Evolutionary conservation across 1,140 invertebrate species (phyloP), one percentile per base, ranked within the genome.

Genomic region (Apis mellifera): DNA sequence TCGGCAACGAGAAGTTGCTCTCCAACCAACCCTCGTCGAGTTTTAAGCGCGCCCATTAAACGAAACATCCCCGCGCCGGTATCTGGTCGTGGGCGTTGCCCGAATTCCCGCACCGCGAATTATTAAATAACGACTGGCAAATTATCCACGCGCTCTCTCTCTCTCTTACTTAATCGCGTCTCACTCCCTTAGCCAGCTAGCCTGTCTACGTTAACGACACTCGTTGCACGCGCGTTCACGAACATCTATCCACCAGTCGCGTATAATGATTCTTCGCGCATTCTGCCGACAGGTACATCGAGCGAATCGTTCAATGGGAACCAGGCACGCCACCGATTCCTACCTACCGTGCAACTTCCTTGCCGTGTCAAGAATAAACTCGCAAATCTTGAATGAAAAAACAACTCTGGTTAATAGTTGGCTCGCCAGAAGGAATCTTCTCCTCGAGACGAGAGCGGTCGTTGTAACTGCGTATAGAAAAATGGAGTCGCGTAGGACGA

Each of bases 31-130:
- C 60, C 71, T 87, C 65, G 55, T 62, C 26, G 68, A 82, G 79
- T 75, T 88, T 88, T 77, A 88, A 88, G 75, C 83, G 66, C 59
- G 62, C 19, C 76, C 79, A 79, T 85, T 83, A 79, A 85, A 87
- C 82, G 76, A 85, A 69, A 77, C 70, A 73, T 85, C 57, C 76
- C 74, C 60, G 48, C 64, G 54, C 55, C 12, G 23, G 54, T 77
- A 54, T 76, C 65, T 52, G 73, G 55, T 32, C 26, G 55, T 62
- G 5, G 54, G 59, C 68, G 50, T 78, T 57, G 69, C 26, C 68
- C 59, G 66, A 83, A 59, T 66, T 72, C 57, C 26, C 66, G 59
- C n/a, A 42, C 26, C 42, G 21, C 55, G 59, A 83, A 83, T 83
- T 72, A 83, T 83, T 73, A 73, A 76, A 73, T 59, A 66, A 52